A percentile compares a stretch with the other conserved stretches of the same genome.
Evolutionary conservation across 2,113 vertebrate genomes (phyloP).

Genomic region (Sminthopsis crassicaudata): DNA sequence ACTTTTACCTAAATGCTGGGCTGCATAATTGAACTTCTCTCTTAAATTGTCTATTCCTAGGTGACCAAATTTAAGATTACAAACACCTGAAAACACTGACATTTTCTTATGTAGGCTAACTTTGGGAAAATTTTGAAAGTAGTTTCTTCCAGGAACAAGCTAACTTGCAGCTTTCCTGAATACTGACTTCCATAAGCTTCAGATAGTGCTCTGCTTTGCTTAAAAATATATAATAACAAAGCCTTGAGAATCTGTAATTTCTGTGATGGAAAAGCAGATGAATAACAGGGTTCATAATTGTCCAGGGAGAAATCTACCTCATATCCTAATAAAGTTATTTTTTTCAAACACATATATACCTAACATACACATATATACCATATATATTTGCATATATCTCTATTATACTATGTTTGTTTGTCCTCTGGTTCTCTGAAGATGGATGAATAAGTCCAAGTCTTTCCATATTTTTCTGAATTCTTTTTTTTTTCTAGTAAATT

Average conservation of each 20-base stretch:
- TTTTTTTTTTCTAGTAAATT: too few species aligned
- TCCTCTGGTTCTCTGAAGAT: too few species aligned
- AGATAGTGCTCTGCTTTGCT: not conserved
- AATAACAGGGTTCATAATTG: not conserved
- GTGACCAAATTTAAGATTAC: not conserved
- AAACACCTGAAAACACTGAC: not conserved
- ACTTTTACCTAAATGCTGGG: not conserved
- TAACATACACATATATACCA: too few species aligned
- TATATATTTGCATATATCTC: too few species aligned
- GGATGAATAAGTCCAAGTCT: too few species aligned
- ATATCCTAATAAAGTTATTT: not conserved
- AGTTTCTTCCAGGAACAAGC: not conserved
- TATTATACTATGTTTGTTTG: too few species aligned
- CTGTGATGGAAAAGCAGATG: not conserved
- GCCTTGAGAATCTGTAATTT: not conserved
- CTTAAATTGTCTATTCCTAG: not conserved
- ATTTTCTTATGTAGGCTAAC: not conserved
- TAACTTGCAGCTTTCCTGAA: not conserved
- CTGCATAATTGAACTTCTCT: not conserved
- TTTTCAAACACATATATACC: too few species aligned
- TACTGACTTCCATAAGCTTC: not conserved
- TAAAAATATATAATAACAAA: not conserved
- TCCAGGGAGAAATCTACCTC: not conserved
- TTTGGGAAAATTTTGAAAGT: not conserved
- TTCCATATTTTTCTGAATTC: too few species aligned